A percentile compares a stretch with the other conserved stretches of the same genome.
phyloP scores from a whole-genome alignment of 2,888 invertebrate species.

The Dasysyrphus tricinctus region DNA sequence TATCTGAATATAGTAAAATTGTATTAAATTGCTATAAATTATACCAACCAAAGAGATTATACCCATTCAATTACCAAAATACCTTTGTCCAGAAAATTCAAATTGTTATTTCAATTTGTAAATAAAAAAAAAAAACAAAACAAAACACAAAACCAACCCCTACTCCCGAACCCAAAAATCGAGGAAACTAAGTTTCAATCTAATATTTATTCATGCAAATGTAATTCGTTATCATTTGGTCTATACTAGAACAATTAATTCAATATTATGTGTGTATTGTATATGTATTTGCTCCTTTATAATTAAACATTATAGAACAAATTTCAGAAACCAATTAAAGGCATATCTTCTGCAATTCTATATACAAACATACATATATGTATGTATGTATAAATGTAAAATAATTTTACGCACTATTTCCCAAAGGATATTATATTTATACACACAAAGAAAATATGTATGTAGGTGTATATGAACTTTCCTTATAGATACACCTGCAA shows the following conservation, averaged over 20 bases:
- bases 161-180: not conserved
- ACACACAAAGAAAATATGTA: not conserved
- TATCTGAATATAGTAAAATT: not conserved
- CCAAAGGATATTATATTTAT: not conserved
- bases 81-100: conserved; percentile 8
- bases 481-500: not conserved
- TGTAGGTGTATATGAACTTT: not conserved
- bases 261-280: not conserved
- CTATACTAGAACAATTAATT: not conserved
- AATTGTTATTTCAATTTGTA: not conserved
- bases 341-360: not conserved
- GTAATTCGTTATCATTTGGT: conserved; percentile 16
- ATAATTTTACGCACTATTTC: not conserved
- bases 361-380: not conserved
- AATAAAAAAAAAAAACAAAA: not conserved
- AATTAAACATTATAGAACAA: conserved; percentile 1
- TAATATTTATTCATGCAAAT: conserved; percentile 33
- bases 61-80: conserved; percentile 10
- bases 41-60: conserved; percentile 10
- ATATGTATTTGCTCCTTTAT: not conserved
- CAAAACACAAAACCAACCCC: not conserved
- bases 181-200: conserved; percentile 18
- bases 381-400: not conserved
- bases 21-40: conserved; percentile 20
- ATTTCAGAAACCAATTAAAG: conserved; percentile 26